Evolutionary conservation across 2,888 invertebrate species (phyloP), one percentile per base, ranked within the genome.

Genomic region (Branchellion lobata): DNA sequence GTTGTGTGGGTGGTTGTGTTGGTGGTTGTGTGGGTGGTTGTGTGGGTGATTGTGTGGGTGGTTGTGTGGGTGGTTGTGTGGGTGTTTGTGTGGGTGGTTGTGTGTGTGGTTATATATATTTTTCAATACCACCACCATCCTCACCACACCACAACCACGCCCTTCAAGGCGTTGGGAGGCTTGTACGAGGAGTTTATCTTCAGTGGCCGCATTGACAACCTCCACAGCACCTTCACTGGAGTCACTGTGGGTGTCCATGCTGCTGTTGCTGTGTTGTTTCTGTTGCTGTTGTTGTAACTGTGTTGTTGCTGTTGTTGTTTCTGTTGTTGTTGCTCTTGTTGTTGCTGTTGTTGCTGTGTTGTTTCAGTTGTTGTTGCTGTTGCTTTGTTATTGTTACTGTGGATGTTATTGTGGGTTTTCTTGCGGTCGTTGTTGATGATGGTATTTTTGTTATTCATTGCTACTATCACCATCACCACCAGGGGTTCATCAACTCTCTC

Each of bases 181-280:
- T 83, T 85, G 1, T 83, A 87, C 53, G 86, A 89, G 21, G 90
- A 90, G 84, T 90, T 90, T 84, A 87, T 90, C 73, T 88, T 87
- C 80, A 86, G 88, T 27, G 88, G 89, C 1, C 85, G 90, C 33
- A 85, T 90, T 61, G 90, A 90, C 84, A 90, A 90, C 82, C 86
- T 89, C 80, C 85, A 89, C 34, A 89, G 88, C 81, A 86, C 88
- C 1, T 90, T 88, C 84, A 86, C 87, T 47, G 87, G 14, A 57
- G 61, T 57, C 61, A 57, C 61, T 24, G 61, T 57, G 5, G 21
- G 61, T 57, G 8, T n/a, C n/a, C n/a, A n/a, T n/a, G n/a, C n/a
- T n/a, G n/a, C n/a, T n/a, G n/a, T n/a, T n/a, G n/a, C n/a, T n/a
- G n/a, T n/a, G n/a, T n/a, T n/a, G n/a, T n/a, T n/a, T n/a, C n/a